Evolutionary conservation across 2,888 invertebrate genomes (phyloP).

Genomic region (Diabrotica balteata): DNA sequence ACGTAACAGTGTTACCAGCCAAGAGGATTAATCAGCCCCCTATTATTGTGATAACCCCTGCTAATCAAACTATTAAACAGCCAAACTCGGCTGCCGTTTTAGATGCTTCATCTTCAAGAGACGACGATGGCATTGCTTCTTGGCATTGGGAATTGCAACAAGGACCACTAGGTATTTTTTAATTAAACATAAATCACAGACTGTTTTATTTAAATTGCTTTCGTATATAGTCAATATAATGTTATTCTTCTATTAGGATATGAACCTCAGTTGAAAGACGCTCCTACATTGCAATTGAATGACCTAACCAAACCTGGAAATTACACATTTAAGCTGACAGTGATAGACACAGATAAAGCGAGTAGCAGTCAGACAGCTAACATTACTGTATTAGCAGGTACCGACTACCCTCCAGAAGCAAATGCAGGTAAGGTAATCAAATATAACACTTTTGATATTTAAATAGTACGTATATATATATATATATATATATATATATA

Average conservation of each 20-base stretch:
- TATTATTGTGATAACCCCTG: constrained; percentile 84
- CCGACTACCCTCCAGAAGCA: constrained; percentile 94
- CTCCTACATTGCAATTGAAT: constrained; percentile 82
- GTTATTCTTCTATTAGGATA: constrained; percentile 67
- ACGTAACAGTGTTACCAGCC: constrained; percentile 88
- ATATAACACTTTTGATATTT: too few relatives aligned
- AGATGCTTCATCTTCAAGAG: constrained; percentile 73
- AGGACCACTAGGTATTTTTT: constrained; percentile 70
- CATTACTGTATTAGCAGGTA: constrained; percentile 88
- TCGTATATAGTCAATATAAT: constrained; percentile 3
- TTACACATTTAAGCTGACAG: constrained; percentile 88
- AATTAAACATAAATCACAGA: background rate
- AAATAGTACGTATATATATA: too few relatives aligned
- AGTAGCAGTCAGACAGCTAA: constrained; percentile 87
- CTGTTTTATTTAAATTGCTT: background rate
- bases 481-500: too few relatives aligned
- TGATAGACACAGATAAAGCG: constrained; percentile 89
- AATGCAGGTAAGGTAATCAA: constrained; percentile 84
- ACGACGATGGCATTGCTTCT: constrained; percentile 83
- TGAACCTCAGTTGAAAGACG: constrained; percentile 79
- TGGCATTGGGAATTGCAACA: constrained; percentile 94
- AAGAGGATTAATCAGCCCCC: constrained; percentile 85
- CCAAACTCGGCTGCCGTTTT: constrained; percentile 90
- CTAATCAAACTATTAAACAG: constrained; percentile 84
- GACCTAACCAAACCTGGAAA: constrained; percentile 87